phyloP scores from a whole-genome alignment of 1,140 invertebrate species.

The Phenacoccus solenopsis region DNA sequence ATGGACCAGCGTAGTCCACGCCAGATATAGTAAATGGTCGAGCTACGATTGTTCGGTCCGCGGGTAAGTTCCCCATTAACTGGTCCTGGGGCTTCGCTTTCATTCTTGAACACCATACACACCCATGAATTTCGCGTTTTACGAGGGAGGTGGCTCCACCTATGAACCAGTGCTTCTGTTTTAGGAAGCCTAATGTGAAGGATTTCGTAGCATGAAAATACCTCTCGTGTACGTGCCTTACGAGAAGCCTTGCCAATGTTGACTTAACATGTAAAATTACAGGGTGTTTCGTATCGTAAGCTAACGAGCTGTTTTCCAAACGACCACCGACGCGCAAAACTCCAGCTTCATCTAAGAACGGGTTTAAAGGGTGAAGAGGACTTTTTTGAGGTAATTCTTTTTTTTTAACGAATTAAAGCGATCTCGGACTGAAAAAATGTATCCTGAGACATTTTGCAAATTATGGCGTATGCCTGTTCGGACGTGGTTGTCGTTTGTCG shows the following conservation, averaged over 20 bases:
- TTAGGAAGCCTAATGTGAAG: slow-evolving; percentile 17
- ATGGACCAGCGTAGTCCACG: slow-evolving; percentile 32
- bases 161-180: slow-evolving; percentile 25
- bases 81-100: slow-evolving; percentile 19
- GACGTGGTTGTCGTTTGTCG: too few species aligned
- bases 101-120: slow-evolving; percentile 24
- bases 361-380: slow-evolving; percentile 17
- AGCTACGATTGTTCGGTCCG: slow-evolving; percentile 25
- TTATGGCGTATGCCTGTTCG: too few species aligned
- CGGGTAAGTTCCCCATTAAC: slow-evolving; percentile 32
- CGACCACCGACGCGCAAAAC: slow-evolving; percentile 34
- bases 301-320: slow-evolving; percentile 27
- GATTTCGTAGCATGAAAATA: slow-evolving; percentile 26
- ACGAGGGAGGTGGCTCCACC: slow-evolving; percentile 23
- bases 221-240: slow-evolving; percentile 25
- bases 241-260: slow-evolving; percentile 24
- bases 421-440: neutral
- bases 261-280: slow-evolving; percentile 29
- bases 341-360: slow-evolving; percentile 31
- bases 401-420: neutral
- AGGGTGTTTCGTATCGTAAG: slow-evolving; percentile 30
- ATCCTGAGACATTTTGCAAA: too few species aligned
- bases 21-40: slow-evolving; percentile 28
- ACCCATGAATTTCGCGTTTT: slow-evolving; percentile 14
- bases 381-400: too few species aligned